Evolutionary conservation across 2,888 invertebrate species (phyloP).

Genomic region (Drosophila borealis): DNA sequence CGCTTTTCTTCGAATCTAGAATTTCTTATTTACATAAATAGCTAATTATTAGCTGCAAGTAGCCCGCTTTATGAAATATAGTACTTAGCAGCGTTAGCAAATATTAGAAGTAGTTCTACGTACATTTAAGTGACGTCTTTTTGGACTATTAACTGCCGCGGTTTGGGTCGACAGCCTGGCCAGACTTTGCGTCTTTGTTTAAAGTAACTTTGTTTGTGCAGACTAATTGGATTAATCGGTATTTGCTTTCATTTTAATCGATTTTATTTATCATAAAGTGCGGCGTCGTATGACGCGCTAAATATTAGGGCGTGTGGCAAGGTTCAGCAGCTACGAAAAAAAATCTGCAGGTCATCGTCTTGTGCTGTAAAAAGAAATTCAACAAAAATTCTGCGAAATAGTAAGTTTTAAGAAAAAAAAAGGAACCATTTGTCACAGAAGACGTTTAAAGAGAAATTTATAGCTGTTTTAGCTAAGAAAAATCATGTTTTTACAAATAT

Average conservation of each 20-base stretch:
- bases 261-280: constrained; percentile 9
- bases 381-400: neutral
- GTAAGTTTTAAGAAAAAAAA: too few relatives aligned
- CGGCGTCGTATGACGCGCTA: neutral
- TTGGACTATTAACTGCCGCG: neutral
- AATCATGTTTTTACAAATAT: neutral
- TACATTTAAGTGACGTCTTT: neutral
- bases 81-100: neutral
- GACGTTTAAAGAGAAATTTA: too few relatives aligned
- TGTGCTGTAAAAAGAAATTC: neutral
- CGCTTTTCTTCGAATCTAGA: too few relatives aligned
- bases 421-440: too few relatives aligned
- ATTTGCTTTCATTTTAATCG: constrained; percentile 20
- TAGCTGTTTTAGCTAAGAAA: too few relatives aligned
- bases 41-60: neutral
- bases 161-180: neutral
- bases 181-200: neutral
- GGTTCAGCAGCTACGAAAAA: neutral
- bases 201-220: constrained; percentile 7
- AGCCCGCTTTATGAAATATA: neutral
- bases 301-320: neutral
- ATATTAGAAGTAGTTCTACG: too few relatives aligned
- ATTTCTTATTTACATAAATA: neutral
- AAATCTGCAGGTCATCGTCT: neutral
- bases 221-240: constrained; percentile 25